phyloP scores from a whole-genome alignment of 2,888 invertebrate species.

The Tipula helvola region DNA sequence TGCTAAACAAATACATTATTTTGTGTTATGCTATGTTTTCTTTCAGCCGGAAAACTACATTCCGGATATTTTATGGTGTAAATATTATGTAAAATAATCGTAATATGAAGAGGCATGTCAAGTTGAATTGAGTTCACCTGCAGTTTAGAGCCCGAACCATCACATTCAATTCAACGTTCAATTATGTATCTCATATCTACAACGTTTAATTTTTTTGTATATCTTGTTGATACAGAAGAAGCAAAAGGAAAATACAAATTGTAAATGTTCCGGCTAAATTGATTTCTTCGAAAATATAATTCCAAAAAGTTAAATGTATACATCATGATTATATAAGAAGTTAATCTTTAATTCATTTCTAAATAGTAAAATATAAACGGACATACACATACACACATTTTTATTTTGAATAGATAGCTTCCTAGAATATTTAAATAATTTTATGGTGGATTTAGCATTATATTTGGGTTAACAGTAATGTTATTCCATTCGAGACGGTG shows the following conservation, averaged over 20 bases:
- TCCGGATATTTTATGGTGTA: neutral
- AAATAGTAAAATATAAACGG: neutral
- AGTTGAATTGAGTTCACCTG: neutral
- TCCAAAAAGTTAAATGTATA: neutral
- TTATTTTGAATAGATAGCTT: neutral
- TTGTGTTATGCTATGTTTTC: neutral
- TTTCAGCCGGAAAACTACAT: neutral
- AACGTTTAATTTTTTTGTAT: neutral
- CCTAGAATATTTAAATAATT: neutral
- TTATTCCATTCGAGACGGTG: neutral
- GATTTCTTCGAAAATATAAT: neutral
- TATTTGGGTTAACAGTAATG: neutral
- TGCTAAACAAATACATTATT: neutral
- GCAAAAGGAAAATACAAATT: neutral
- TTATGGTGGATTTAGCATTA: neutral
- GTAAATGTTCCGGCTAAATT: neutral
- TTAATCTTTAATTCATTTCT: neutral
- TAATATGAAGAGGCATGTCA: neutral
- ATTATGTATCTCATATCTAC: too few species aligned
- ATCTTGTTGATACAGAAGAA: neutral
- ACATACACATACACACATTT: neutral
- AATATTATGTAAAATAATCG: neutral
- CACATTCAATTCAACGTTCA: neutral
- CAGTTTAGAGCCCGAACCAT: neutral
- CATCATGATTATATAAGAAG: neutral